Conservation (phyloP, 2,797 vertebrate species). For the Helicolenus hilgendorfi region DNA sequence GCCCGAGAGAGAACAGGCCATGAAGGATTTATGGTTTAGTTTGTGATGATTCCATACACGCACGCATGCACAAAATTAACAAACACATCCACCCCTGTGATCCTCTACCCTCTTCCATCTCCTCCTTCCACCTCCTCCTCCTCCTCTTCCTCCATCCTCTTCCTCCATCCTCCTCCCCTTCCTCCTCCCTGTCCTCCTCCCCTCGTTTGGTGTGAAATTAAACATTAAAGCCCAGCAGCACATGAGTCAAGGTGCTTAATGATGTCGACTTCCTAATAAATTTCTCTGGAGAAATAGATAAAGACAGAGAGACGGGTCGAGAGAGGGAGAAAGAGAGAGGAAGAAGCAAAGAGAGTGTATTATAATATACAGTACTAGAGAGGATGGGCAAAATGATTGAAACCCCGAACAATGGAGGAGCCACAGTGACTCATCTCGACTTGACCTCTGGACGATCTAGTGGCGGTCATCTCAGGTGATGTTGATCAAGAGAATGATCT, state of each 20-base stretch:
- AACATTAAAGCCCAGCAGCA: conserved; percentile 66
- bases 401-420: neutral
- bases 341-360: neutral
- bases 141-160: conserved; percentile 4
- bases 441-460: neutral
- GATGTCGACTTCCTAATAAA: conserved; percentile 60
- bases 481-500: neutral
- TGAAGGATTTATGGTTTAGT: conserved; percentile 28
- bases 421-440: neutral
- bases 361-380: neutral
- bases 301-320: conserved; percentile 19
- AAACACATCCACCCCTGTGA: conserved; percentile 50
- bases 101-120: neutral
- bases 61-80: conserved; percentile 26
- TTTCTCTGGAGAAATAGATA: conserved; percentile 52
- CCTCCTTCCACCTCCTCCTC: conserved; percentile 4
- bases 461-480: neutral
- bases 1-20: neutral
- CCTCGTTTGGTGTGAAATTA: conserved; percentile 73
- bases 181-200: neutral
- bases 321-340: neutral
- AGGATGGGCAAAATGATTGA: neutral
- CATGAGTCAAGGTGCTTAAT: conserved; percentile 71
- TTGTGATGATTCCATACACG: neutral
- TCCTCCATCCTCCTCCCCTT: neutral